Evolutionary conservation across 1,140 invertebrate species (phyloP).

Genomic region (Choristoneura fumiferana): DNA sequence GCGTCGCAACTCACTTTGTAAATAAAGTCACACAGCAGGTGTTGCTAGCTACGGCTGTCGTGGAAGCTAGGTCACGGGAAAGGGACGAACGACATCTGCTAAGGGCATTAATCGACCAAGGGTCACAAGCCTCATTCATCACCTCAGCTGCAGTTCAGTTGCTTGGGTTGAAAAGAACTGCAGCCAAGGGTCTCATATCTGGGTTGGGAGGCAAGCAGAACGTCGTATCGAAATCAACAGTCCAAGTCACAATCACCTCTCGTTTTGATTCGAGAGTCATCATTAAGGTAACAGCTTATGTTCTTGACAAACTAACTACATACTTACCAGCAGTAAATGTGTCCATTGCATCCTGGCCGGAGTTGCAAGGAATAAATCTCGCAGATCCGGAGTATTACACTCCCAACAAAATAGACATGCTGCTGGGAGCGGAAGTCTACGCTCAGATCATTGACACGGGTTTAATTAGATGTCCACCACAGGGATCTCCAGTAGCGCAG

Average conservation of each 20-base stretch:
- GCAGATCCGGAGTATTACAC: not conserved
- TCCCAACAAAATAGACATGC: too few species aligned
- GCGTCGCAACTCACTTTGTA: too few species aligned
- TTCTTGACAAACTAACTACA: too few species aligned
- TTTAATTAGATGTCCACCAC: not conserved
- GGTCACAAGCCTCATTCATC: slow-evolving; percentile 27
- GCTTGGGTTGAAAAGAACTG: slow-evolving; percentile 20
- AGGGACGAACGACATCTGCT: not conserved
- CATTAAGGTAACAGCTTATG: not conserved
- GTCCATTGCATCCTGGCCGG: not conserved
- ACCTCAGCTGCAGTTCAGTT: slow-evolving; percentile 27
- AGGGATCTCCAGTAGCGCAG: not conserved
- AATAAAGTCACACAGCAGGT: too few species aligned
- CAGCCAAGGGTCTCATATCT: slow-evolving; percentile 9
- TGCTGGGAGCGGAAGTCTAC: not conserved
- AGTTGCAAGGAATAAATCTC: not conserved
- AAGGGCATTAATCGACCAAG: slow-evolving; percentile 20
- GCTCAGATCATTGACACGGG: not conserved
- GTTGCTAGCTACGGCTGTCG: not conserved
- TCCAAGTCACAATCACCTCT: slow-evolving; percentile 9
- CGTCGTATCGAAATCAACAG: slow-evolving; percentile 13
- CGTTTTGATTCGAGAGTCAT: not conserved
- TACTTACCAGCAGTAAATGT: not conserved
- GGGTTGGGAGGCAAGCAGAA: slow-evolving; percentile 13
- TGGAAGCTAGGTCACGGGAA: slow-evolving; percentile 2